Percentiles rank a stretch among this genome's conserved stretches.
Evolutionary conservation across 2,113 vertebrate genomes (phyloP).

Genomic region (Pelmatolapia mariae): DNA sequence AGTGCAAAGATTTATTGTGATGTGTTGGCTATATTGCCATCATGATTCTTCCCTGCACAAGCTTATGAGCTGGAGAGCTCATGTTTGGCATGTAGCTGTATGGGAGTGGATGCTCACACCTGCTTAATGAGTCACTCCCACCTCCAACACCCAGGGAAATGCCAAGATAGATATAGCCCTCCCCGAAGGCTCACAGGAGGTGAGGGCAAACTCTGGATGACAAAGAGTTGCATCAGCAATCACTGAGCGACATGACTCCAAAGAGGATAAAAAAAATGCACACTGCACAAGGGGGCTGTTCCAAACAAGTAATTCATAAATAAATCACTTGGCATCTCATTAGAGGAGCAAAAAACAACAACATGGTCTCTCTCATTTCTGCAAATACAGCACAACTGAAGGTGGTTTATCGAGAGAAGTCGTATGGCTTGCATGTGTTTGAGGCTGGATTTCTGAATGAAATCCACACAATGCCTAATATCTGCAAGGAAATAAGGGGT

Average conservation of each 20-base stretch:
- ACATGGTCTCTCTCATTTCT: conserved; percentile 59
- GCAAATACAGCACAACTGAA: conserved; percentile 64
- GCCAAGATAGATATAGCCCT: conserved; percentile 75
- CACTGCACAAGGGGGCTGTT: conserved; percentile 66
- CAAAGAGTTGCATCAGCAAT: conserved; percentile 82
- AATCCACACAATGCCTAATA: neutral
- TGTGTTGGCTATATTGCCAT: conserved; percentile 54
- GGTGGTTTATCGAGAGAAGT: conserved; percentile 16
- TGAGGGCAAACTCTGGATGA: conserved; percentile 75
- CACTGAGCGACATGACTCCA: conserved; percentile 74
- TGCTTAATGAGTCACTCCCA: conserved; percentile 71
- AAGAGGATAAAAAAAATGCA: conserved; percentile 56
- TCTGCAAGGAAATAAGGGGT: neutral
- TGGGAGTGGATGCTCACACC: conserved; percentile 74
- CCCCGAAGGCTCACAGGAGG: conserved; percentile 72
- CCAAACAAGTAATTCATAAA: conserved; percentile 77
- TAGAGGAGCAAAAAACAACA: conserved; percentile 66
- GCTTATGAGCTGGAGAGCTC: conserved; percentile 61
- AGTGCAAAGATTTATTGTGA: conserved; percentile 64
- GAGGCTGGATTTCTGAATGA: conserved; percentile 49
- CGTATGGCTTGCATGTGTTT: neutral
- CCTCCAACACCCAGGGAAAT: conserved; percentile 70
- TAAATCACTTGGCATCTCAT: conserved; percentile 77
- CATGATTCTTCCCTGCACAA: conserved; percentile 63
- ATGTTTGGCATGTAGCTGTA: conserved; percentile 71